Evolutionary conservation across 2,797 vertebrate genomes (phyloP).

Genomic region (Babyrousa celebensis): DNA sequence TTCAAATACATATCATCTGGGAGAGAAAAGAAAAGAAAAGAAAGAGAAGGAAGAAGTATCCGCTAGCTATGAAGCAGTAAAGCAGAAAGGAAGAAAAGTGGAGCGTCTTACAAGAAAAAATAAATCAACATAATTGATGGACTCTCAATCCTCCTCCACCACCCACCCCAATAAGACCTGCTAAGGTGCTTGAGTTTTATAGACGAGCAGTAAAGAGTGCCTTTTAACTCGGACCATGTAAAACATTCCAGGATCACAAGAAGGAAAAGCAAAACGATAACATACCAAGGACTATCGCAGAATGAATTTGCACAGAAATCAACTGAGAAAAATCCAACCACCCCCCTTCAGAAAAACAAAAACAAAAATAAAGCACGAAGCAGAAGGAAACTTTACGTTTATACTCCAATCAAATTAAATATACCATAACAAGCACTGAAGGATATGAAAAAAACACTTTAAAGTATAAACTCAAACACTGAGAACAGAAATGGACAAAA

Average conservation of each 20-base stretch:
- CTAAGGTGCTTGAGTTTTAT: neutral
- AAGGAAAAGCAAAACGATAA: conserved; percentile 34
- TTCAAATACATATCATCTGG: neutral
- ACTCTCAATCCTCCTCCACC: neutral
- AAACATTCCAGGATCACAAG: neutral
- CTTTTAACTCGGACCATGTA: neutral
- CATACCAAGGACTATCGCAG: conserved; percentile 23
- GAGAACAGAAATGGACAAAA: conserved; percentile 65
- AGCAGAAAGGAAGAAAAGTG: conserved; percentile 24
- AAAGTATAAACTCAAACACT: conserved; percentile 65
- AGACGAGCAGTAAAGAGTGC: neutral
- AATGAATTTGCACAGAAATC: conserved; percentile 55
- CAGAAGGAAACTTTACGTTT: conserved; percentile 44
- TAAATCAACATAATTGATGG: neutral
- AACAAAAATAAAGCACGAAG: conserved; percentile 30
- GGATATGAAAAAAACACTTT: conserved; percentile 40
- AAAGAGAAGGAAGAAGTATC: neutral
- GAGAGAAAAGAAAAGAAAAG: neutral
- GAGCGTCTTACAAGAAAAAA: conserved; percentile 4
- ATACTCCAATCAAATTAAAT: conserved; percentile 51
- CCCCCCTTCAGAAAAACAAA: neutral
- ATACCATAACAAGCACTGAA: conserved; percentile 50
- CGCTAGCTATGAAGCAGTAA: neutral
- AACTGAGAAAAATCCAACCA: neutral
- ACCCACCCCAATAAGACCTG: conserved; percentile 45